Percentiles rank a stretch among this genome's conserved stretches.
phyloP scores from a whole-genome alignment of 2,113 vertebrate genomes.

The Perca schrenkii region DNA sequence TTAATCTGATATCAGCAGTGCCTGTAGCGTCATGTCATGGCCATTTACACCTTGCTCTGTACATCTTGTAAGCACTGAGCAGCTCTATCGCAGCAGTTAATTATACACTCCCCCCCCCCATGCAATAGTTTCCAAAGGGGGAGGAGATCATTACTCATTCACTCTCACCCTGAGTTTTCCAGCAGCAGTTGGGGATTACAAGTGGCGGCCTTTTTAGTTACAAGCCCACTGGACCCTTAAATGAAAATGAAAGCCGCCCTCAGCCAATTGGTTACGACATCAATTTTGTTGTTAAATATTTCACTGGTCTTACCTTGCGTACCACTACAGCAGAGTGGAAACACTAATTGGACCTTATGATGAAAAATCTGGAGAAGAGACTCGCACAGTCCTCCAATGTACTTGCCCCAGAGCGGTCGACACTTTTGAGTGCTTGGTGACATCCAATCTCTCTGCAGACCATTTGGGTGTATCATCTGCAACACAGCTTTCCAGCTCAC shows the following conservation, averaged over 20 bases:
- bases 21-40: rapidly evolving
- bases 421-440: conserved; percentile 40
- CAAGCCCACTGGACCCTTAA: conserved; percentile 53
- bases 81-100: conserved; percentile 14
- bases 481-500: conserved; percentile 5
- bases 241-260: conserved; percentile 59
- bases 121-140: conserved; percentile 2
- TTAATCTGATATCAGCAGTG: no score
- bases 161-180: conserved; percentile 11
- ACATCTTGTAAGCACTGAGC: neutral
- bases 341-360: conserved; percentile 57
- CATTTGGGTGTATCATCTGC: conserved; percentile 26
- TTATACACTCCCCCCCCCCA: conserved; percentile 5
- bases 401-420: neutral
- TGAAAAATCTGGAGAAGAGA: conserved; percentile 48
- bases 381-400: neutral
- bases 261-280: conserved; percentile 34
- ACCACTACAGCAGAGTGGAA: conserved; percentile 37
- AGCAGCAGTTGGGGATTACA: conserved; percentile 31
- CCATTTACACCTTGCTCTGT: neutral
- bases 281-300: conserved; percentile 40
- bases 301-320: conserved; percentile 16
- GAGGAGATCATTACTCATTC: conserved; percentile 28
- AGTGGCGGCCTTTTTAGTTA: conserved; percentile 54
- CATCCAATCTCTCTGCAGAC: conserved; percentile 26